Base-by-base conservation (phyloP, 1,140 invertebrate genomes). In the Forficula auricularia region DNA sequence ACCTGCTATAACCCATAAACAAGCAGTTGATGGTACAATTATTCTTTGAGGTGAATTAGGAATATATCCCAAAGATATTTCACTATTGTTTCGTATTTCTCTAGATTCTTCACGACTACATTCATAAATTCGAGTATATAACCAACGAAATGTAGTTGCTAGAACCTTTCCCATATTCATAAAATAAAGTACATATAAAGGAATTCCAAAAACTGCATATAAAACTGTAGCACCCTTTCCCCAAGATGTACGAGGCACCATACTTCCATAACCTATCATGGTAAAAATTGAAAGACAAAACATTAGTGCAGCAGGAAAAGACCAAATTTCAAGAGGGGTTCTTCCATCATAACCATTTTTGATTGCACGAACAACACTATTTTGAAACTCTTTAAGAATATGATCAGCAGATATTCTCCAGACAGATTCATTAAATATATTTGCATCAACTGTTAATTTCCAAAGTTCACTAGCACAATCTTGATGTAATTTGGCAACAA, bases 251-350 rank as follows among this genome's bases (percentile, higher is more conserved):
- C 79, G 77, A 0, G 91, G 90, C 3, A 91, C 80, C 54, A 94
- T 76, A 61, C 94, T 91, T 0, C 92, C 92, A 60, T 95, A 96
- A 1, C 91, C 91, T 49, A 89, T 87, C 84, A 89, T 89, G 3
- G 85, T 88, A 53, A 89, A 87, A 1, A 88, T 75, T 13, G 82
- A 86, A 0, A 88, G 57, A 19, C 78, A 86, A 54, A 79, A 90
- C 82, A 89, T 88, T 2, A 89, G 57, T 0, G 84, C 80, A 0
- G 82, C 80, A 0, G 85, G 80, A 49, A 86, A 87, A 0, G 79
- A 77, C 83, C 83, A 88, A 34, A 79, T 71, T 39, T 84, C 73
- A 19, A 71, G 62, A 2, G 71, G 67, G 18, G 74, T 72, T 22
- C 77, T 61, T 3, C 78, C 81, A 58, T 80, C 75, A 58, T 88